Base-by-base conservation (phyloP, 2,888 invertebrate genomes). In the Desoria tigrina region DNA sequence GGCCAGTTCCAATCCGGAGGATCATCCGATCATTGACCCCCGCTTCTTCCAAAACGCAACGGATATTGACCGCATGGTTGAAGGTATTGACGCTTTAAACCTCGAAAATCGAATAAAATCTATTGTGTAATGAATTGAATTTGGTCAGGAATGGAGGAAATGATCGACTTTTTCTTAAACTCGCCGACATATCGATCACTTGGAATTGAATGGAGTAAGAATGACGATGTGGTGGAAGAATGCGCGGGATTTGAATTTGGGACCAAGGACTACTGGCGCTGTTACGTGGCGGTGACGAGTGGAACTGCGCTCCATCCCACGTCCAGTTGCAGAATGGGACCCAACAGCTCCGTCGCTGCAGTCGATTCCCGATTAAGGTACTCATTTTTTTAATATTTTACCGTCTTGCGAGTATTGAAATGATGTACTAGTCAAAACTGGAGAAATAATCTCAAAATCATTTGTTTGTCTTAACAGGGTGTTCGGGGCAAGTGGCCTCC, bases 261-360 rank as follows among this genome's bases (percentile, higher is more conserved):
- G 0, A 27, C 49, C 6, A 28, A 61, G 28, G 67, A 64, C 18
- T 67, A 67, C 51, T 69, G 66, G 67, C 39, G 28, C 42, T 69
- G 69, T 23, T 61, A 53, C 23, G 37, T 63, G 0, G 4, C 11
- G 21, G 16, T 39, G 23, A 26, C 21, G 18, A 32, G 51, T 14
- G 6, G 9, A 11, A 28, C 62, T 4, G 24, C 16, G 26, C 18
- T 55, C 0, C 69, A 69, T 65, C 67, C 69, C 7, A 67, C 66
- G 2, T 61, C 61, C 11, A 67, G 66, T n/a, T 65, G 69, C 27
- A 9, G 69, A 16, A 69, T 69, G 69, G 69, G 62, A 11, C 66
- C 65, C 1, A 53, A 69, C 57, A 18, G 14, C 3, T 21, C 50
- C 6, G 54, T 54, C 1, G 64, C 58, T 27, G 69, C 64, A 2